Evolutionary conservation across 2,113 vertebrate genomes (phyloP).

Genomic region (Campylorhamphus procurvoides): DNA sequence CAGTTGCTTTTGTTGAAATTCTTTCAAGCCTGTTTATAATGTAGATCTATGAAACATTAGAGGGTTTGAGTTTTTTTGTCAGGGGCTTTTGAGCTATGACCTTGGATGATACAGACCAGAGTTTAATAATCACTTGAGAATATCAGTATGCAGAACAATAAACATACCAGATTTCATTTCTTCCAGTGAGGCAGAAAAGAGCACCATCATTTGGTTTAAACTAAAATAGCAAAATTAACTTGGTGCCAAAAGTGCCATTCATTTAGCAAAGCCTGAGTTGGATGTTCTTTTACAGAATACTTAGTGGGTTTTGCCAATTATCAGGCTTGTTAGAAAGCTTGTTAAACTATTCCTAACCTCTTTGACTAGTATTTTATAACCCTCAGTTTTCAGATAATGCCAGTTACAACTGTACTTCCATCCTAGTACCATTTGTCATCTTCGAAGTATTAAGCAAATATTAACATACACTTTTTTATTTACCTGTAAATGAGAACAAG

Average conservation of each 20-base stretch:
- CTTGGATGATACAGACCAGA: constrained; percentile 2
- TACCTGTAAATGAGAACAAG: background rate
- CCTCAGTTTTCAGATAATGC: background rate
- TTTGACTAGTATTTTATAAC: background rate
- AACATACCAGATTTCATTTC: background rate
- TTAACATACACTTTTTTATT: background rate
- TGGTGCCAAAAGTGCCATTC: background rate
- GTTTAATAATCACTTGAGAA: constrained; percentile 43
- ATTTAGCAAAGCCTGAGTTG: background rate
- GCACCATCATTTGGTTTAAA: constrained; percentile 4
- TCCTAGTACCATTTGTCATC: background rate
- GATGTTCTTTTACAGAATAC: background rate
- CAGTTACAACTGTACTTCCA: background rate
- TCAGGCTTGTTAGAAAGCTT: background rate
- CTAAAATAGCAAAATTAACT: background rate
- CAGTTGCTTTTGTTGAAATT: background rate
- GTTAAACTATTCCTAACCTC: background rate
- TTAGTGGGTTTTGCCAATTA: background rate
- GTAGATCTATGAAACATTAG: background rate
- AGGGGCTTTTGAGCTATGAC: constrained; percentile 25
- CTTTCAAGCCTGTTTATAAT: background rate
- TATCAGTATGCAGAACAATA: background rate
- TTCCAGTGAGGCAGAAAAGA: background rate
- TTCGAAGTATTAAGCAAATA: background rate
- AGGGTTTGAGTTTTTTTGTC: background rate